A percentile compares a stretch with the other conserved stretches of the same genome.
Conservation (phyloP, 2,888 invertebrate genomes). For the Lottia gigantea region DNA sequence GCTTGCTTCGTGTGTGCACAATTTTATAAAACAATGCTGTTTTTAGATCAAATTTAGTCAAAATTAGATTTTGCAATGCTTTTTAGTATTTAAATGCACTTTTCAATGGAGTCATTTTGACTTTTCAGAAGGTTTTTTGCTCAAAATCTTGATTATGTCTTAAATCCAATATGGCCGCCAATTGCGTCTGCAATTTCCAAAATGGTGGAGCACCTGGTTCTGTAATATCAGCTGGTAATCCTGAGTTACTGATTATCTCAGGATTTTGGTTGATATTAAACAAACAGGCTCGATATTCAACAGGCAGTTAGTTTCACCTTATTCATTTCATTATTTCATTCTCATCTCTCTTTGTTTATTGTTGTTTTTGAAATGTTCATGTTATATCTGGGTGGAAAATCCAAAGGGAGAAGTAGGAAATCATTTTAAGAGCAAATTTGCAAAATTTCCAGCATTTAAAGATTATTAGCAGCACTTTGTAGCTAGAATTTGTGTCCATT, state of each 20-base stretch:
- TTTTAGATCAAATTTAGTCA: background rate
- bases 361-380: background rate
- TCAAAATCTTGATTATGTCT: conserved; percentile 15
- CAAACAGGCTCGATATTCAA: conserved; percentile 37
- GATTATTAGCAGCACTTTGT: too few relatives aligned
- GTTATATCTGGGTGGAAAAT: background rate
- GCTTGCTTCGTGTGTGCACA: conserved; percentile 25
- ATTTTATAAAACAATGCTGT: conserved; percentile 13
- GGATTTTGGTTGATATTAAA: conserved; percentile 64
- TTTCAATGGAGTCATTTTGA: background rate
- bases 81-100: conserved; percentile 4
- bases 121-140: conserved; percentile 17
- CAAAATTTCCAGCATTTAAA: too few relatives aligned
- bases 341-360: background rate
- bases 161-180: conserved; percentile 7
- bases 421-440: too few relatives aligned
- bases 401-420: too few relatives aligned
- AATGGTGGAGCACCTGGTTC: conserved; percentile 24
- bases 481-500: too few relatives aligned
- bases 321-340: too few relatives aligned
- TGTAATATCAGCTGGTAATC: conserved; percentile 99
- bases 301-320: conserved; percentile 13
- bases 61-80: conserved; percentile 13
- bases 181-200: conserved; percentile 11
- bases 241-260: conserved; percentile 63